Conservation (phyloP, 35 echinoderm and acorn worm genomes). For the Patiria miniata region DNA sequence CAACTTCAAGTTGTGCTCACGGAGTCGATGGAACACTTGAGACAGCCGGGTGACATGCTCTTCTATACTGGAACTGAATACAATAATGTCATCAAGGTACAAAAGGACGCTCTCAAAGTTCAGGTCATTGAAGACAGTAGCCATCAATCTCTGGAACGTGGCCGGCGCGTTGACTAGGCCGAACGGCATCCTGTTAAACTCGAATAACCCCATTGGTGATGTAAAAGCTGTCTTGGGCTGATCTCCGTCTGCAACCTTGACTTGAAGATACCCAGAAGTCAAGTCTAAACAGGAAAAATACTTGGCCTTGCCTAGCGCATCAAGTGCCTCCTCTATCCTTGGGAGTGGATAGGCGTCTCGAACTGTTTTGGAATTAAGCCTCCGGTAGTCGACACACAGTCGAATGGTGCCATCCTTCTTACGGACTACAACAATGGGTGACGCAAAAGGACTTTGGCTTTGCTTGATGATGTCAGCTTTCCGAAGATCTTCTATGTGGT, state of each 20-base stretch:
- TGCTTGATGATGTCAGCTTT: slow-evolving; percentile 26
- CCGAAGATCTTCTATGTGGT: slow-evolving; percentile 40
- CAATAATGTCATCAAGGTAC: slow-evolving; percentile 57
- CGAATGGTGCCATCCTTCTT: slow-evolving; percentile 53
- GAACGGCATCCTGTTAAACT: slow-evolving; percentile 50
- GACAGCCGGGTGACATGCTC: not conserved
- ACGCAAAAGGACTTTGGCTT: slow-evolving; percentile 27
- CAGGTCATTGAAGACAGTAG: no score
- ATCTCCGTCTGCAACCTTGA: slow-evolving; percentile 35
- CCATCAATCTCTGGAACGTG: no score
- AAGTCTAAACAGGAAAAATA: slow-evolving; percentile 61
- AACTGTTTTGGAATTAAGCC: slow-evolving; percentile 46
- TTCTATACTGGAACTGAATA: slow-evolving; percentile 36
- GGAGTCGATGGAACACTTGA: slow-evolving; percentile 7
- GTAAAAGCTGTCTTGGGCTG: slow-evolving; percentile 44
- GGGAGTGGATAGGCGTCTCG: no score
- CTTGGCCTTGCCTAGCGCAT: slow-evolving; percentile 47
- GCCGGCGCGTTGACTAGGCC: no score
- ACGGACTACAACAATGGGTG: slow-evolving; percentile 49
- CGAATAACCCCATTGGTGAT: slow-evolving; percentile 52
- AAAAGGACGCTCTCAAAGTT: no score
- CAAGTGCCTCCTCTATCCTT: slow-evolving; percentile 62
- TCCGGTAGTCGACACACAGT: slow-evolving; percentile 67
- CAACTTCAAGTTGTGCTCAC: slow-evolving; percentile 33
- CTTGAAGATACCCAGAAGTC: no score